Base-by-base conservation (phyloP, 2,888 invertebrate genomes). In the Timema cristinae region DNA sequence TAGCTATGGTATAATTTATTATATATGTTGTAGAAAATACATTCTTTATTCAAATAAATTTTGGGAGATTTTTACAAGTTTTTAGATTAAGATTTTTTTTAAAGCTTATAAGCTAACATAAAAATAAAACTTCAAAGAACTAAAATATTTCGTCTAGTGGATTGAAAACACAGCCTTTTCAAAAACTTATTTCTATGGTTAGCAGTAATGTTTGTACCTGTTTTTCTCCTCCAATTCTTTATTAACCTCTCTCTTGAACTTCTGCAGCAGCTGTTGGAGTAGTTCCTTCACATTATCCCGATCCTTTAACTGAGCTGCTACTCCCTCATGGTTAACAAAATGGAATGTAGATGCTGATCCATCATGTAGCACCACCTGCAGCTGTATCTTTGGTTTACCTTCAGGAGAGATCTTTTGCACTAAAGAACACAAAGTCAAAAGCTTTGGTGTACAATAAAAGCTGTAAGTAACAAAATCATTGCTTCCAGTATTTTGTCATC, bases 381-480 rank as follows among this genome's bases (percentile, higher is more conserved):
- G 85, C 82, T 99, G 99, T 71, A 99, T 95, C 85, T 99, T 99
- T 49, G 96, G 91, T 83, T 99, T 99, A 49, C 96, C 97, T 78
- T 92, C 97, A 0, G 98, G 97, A 49, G 94, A 94, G 78, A 99
- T 98, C 85, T 98, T 97, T 86, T 99, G 98, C 76, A 92, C 95
- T 95, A 32, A 32, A 32, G 32, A 32, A 32, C 32, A 32, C 32
- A 32, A 32, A 32, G 1, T 32, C 32, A 32, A 32, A 2, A 32
- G 32, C 32, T 32, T 32, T 32, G 4, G 32, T 32, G 32, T 32
- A 32, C 32, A 32, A 32, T 2, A 32, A 32, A 32, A 32, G 32
- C 32, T 32, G 32, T 32, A 32, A 32, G 32, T 32, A 32, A 32
- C 32, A 32, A 32, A 32, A 32, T 32, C 1, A 32, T 32, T 4